phyloP scores from a whole-genome alignment of 2,113 vertebrate species.

The Onychostruthus taczanowskii region DNA sequence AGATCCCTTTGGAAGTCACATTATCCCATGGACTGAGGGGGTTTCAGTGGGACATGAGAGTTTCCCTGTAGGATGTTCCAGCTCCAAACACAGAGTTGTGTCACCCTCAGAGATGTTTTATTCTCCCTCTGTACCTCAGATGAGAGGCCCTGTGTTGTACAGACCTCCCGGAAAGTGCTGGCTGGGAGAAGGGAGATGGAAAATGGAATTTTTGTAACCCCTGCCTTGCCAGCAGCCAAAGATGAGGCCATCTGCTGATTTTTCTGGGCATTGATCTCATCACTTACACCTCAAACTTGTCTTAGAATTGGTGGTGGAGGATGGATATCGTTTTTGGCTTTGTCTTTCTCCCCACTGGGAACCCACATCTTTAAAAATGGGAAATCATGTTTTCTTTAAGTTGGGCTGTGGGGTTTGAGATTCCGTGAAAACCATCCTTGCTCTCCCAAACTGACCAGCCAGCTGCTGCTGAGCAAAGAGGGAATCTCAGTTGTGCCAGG shows the following conservation, averaged over 20 bases:
- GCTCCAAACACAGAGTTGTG: not conserved
- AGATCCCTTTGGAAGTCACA: not conserved
- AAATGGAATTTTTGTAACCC: not conserved
- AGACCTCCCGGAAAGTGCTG: not conserved
- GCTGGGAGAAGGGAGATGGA: not conserved
- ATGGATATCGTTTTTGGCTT: not conserved
- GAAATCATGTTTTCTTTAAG: not conserved
- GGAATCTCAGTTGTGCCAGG: not conserved
- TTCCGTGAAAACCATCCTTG: not conserved
- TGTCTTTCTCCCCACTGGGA: not conserved
- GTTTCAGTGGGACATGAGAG: not conserved
- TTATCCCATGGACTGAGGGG: not conserved
- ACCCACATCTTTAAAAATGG: not conserved
- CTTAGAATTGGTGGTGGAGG: not conserved
- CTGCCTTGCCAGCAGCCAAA: not conserved
- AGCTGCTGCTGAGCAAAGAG: not conserved
- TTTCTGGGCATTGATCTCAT: not conserved
- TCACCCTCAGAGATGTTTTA: not conserved
- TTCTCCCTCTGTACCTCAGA: not conserved
- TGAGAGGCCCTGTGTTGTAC: not conserved
- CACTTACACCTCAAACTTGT: not conserved
- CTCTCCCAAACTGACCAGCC: not conserved
- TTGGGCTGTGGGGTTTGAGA: not conserved
- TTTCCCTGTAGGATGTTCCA: not conserved
- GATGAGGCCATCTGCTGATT: not conserved